Evolutionary conservation across 2,888 invertebrate species (phyloP).

Genomic region (Philopedon plagiatum): DNA sequence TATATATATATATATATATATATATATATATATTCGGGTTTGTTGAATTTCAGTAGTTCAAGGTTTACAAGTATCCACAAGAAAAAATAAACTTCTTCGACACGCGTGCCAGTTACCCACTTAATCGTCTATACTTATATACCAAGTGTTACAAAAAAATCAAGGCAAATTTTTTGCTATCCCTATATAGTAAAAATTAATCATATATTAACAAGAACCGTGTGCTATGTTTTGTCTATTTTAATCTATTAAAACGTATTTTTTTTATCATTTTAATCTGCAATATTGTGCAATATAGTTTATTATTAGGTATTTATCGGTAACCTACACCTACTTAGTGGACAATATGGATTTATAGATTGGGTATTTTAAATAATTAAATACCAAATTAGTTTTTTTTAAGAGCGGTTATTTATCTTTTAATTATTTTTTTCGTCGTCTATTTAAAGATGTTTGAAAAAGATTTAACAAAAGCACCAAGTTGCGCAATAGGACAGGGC

Average conservation of each 20-base stretch:
- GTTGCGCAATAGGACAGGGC: no score
- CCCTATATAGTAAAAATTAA: neutral
- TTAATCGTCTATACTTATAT: no score
- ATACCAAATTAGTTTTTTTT: constrained; percentile 5
- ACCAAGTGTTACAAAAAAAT: neutral
- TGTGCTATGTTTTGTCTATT: neutral
- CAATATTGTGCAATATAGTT: neutral
- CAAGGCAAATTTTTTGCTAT: neutral
- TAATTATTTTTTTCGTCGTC: neutral
- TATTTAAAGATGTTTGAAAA: no score
- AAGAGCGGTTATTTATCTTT: neutral
- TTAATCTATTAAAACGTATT: neutral
- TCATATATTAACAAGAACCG: neutral
- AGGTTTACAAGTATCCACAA: no score
- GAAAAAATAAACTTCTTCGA: no score
- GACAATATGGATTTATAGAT: neutral
- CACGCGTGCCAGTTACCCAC: no score
- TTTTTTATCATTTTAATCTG: neutral
- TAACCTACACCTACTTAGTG: constrained; percentile 8
- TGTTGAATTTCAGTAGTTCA: no score
- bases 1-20: no score
- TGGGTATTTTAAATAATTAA: neutral
- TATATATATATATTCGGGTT: no score
- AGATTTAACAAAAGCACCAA: no score
- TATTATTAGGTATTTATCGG: neutral